Percentiles rank a stretch among this genome's conserved stretches.
phyloP scores from a whole-genome alignment of 2,797 vertebrate species.

The Leucoraja ocellata region DNA sequence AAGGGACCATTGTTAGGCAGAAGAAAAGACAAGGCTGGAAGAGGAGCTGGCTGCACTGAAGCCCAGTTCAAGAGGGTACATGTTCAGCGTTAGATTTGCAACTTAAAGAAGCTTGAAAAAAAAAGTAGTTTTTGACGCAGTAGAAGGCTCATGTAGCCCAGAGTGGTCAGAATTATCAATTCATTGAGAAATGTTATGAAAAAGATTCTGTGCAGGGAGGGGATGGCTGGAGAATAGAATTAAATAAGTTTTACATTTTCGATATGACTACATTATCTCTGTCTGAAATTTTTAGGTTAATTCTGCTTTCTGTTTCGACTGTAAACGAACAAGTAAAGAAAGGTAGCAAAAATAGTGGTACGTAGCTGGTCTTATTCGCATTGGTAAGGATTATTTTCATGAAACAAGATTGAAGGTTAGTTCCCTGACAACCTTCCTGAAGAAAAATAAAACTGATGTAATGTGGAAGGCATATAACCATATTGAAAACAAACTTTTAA shows the following conservation, averaged over 20 bases:
- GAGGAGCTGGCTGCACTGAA: conserved; percentile 53
- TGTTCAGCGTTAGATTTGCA: conserved; percentile 35
- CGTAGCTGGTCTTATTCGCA: not conserved
- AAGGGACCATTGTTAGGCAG: conserved; percentile 52
- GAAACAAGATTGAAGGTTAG: not conserved
- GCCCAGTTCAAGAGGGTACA: conserved; percentile 42
- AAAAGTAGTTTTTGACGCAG: not conserved
- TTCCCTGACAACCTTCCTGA: not conserved
- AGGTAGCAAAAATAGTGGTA: not conserved
- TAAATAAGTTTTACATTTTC: not conserved
- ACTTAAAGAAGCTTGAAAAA: conserved; percentile 19
- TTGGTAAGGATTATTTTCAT: not conserved
- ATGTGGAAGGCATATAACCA: not conserved
- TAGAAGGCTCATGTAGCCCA: not conserved
- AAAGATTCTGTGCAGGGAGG: not conserved
- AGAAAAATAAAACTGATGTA: not conserved
- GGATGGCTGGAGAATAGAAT: not conserved
- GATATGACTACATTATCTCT: not conserved
- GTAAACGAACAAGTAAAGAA: not conserved
- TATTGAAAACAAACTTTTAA: not conserved
- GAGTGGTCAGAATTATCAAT: not conserved
- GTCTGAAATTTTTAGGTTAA: not conserved
- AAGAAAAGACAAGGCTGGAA: conserved; percentile 57
- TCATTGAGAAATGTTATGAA: not conserved
- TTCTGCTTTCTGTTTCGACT: not conserved